These are phyloP conservation scores for Campylorhamphus procurvoides DNA, from an alignment of 2,113 vertebrate genomes.

Conservation along the genomic window DNA sequence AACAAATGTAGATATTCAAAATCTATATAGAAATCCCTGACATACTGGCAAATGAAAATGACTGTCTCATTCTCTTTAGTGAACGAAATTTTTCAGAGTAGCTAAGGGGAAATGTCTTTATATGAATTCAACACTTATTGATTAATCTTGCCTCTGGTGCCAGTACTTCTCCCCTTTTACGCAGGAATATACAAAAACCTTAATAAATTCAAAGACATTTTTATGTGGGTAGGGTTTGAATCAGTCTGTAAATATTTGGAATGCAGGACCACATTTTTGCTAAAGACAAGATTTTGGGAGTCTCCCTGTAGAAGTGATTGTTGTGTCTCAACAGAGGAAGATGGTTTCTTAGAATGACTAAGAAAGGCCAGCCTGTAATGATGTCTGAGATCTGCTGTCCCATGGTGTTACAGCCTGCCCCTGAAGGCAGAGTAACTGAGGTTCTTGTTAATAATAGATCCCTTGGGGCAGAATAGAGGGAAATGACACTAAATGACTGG, in stretches of 20 bases:
- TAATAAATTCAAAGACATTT: background rate
- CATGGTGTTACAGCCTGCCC: background rate
- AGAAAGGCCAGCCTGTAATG: background rate
- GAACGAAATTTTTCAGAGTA: constrained; percentile 44
- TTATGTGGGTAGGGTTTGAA: background rate
- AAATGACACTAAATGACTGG: background rate
- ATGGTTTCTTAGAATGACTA: background rate
- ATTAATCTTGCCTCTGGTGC: background rate
- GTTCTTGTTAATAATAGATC: background rate
- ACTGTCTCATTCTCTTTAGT: background rate
- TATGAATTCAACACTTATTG: background rate
- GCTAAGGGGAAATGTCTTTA: constrained; percentile 17
- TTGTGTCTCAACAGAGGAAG: background rate
- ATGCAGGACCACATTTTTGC: background rate
- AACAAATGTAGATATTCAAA: constrained; percentile 18
- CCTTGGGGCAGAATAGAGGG: background rate
- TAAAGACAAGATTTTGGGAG: background rate
- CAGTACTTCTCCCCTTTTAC: background rate
- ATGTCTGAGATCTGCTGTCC: background rate
- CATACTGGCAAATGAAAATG: constrained; percentile 30
- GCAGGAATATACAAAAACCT: background rate
- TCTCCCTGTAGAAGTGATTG: background rate
- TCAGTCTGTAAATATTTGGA: background rate
- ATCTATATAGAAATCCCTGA: constrained; percentile 1
- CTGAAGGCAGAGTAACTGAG: background rate